These are phyloP conservation scores for Pituophis catenifer DNA, from an alignment of 2,113 vertebrate species.

Conservation along the genomic window DNA sequence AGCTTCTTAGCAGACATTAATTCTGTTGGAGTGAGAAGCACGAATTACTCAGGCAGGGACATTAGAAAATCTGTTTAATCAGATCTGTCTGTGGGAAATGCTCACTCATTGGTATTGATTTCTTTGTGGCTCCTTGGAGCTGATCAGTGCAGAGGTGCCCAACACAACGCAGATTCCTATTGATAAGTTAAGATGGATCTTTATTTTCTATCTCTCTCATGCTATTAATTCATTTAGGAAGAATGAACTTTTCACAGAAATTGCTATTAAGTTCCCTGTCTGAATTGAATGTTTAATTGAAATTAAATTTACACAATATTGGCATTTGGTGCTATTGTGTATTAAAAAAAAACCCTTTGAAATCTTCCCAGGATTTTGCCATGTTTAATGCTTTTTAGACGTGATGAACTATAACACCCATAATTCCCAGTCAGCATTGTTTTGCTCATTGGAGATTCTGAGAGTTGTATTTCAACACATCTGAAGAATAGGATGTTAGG, in stretches of 20 bases:
- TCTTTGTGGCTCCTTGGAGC: not conserved
- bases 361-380: not conserved
- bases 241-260: not conserved
- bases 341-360: not conserved
- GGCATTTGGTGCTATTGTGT: not conserved
- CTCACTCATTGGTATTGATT: conserved; percentile 10
- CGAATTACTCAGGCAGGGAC: not conserved
- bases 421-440: not conserved
- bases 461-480: not conserved
- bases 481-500: not conserved
- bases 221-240: not conserved
- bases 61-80: conserved; percentile 19
- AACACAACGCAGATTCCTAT: not conserved
- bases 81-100: conserved; percentile 3
- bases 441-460: not conserved
- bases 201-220: not conserved
- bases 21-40: not conserved
- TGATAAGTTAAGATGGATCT: not conserved
- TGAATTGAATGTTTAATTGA: not conserved
- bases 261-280: not conserved
- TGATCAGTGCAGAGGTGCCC: conserved; percentile 6
- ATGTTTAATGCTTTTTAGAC: not conserved
- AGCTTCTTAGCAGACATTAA: not conserved
- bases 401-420: not conserved
- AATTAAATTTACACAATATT: not conserved